Evolutionary conservation across 2,113 vertebrate genomes (phyloP).

Genomic region (Triplophysa dalaica): DNA sequence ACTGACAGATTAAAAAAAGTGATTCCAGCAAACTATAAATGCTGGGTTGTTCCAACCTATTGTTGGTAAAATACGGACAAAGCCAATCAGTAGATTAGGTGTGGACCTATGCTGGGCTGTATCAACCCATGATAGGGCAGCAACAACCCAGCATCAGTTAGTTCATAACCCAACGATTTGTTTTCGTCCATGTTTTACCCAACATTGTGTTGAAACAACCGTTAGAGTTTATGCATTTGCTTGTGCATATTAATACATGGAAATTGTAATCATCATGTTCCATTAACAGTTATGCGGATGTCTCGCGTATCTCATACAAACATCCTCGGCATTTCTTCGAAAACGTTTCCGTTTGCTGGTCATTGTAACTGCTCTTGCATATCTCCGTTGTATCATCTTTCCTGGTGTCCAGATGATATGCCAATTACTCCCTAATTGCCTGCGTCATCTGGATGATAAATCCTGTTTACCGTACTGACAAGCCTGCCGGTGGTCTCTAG

Average conservation of each 20-base stretch:
- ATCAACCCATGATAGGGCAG: too few species aligned
- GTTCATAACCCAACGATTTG: too few species aligned
- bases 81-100: too few species aligned
- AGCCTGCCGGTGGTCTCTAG: constrained; percentile 65
- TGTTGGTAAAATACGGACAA: too few species aligned
- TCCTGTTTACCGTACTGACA: constrained; percentile 75
- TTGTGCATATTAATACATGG: not conserved
- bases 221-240: not conserved
- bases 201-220: not conserved
- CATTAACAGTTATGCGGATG: not conserved
- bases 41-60: too few species aligned
- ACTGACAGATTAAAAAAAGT: too few species aligned
- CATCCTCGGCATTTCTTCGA: not conserved
- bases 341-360: constrained; percentile 11
- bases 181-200: too few species aligned
- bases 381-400: constrained; percentile 73
- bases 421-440: constrained; percentile 81
- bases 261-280: not conserved
- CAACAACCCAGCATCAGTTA: too few species aligned
- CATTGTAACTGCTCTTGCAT: constrained; percentile 51
- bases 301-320: not conserved
- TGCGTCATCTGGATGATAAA: constrained; percentile 82
- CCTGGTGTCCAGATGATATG: constrained; percentile 79
- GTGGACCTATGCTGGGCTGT: too few species aligned
- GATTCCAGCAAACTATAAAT: too few species aligned